phyloP scores from a whole-genome alignment of 2,113 vertebrate species.

The Rhipidura dahli region DNA sequence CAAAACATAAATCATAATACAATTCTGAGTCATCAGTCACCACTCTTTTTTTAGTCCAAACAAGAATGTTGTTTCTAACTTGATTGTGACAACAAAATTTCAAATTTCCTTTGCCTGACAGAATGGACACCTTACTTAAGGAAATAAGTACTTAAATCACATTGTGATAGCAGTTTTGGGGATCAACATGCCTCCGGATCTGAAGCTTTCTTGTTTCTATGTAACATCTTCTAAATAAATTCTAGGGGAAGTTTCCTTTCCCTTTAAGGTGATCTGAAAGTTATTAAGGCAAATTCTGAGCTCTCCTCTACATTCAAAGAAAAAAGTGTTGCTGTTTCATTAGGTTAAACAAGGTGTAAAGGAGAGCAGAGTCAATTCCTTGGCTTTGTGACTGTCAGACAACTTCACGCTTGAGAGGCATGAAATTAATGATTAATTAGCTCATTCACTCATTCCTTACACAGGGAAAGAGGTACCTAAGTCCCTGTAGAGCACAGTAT shows the following conservation, averaged over 20 bases:
- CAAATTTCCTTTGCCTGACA: background rate
- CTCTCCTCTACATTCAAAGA: background rate
- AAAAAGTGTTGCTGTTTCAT: background rate
- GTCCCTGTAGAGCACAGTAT: background rate
- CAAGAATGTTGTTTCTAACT: background rate
- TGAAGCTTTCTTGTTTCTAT: background rate
- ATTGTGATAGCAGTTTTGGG: background rate
- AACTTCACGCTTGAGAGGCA: conserved; percentile 5
- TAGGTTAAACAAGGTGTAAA: conserved; percentile 9
- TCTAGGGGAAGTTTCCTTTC: background rate
- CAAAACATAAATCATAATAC: background rate
- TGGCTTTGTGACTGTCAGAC: background rate
- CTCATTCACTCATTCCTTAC: background rate
- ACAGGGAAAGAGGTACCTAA: background rate
- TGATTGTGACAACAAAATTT: background rate
- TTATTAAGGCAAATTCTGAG: background rate
- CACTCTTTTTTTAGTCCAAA: background rate
- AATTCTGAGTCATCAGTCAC: background rate
- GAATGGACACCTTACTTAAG: background rate
- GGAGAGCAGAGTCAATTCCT: background rate
- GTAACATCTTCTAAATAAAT: background rate
- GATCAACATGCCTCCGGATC: background rate
- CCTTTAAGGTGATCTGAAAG: background rate
- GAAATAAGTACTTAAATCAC: background rate
- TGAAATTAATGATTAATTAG: conserved; percentile 55